Base-by-base conservation (phyloP, 2,797 vertebrate species). In the Agapornis canus region DNA sequence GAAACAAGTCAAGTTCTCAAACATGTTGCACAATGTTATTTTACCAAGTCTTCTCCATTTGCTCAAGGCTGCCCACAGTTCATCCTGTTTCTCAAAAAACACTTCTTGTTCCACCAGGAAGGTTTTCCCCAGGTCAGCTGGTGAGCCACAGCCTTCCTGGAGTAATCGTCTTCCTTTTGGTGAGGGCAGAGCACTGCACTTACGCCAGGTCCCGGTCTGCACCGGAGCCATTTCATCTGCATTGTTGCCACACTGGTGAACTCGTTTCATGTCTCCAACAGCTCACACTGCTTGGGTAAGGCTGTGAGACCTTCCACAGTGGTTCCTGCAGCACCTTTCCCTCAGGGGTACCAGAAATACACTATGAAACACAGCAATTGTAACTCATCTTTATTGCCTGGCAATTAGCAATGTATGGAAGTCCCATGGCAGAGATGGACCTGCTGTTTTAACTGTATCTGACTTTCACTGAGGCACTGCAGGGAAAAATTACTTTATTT, bases 331-430 rank as follows among this genome's bases (percentile, higher is more conserved):
- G 73, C 0, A 0, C 23, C 57, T 61, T 76, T 54, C 63, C 31
- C 42, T 40, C 40, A 7, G 35, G 10, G 4, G 6, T 39, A 16
- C 26, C 45, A 56, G 79, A 21, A 63, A 59, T 5, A 32, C 0
- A 0, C 25, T 37, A n/a, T 10, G 40, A 43, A 66, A 82, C 20
- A 43, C 2, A 5, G 18, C 43, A 22, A 49, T 27, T 0, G 0
- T 39, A 29, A 37, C 43, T 63, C 27, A 45, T 7, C 49, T 51
- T 42, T 23, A 13, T 19, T 4, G 9, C 26, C 47, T 27, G 21
- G 14, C 15, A 82, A 57, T 51, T 15, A n/a, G 37, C 0, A 0
- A 60, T 18, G 48, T 43, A 32, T 1, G 1, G 0, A 78, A 48
- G 37, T 42, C 37, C 29, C 10, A 32, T 5, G 10, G 26, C 20